phyloP scores from a whole-genome alignment of 92 coral and sea anemone genomes.

The Micromussa lordhowensis region DNA sequence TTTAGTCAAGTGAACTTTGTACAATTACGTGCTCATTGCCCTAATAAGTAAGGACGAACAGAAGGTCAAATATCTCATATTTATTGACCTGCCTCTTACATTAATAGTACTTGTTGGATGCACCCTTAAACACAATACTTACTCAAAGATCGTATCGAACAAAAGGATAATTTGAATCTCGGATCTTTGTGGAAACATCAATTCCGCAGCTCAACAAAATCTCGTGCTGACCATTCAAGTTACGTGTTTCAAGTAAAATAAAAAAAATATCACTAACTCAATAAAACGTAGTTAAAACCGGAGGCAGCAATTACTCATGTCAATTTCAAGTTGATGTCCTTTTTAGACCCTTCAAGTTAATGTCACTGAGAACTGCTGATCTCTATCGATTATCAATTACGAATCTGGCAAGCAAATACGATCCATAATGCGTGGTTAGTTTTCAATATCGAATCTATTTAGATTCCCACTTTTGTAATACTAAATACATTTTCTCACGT shows the following conservation, averaged over 20 bases:
- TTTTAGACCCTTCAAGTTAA: background rate
- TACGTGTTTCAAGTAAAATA: background rate
- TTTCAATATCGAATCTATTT: slow-evolving; percentile 1
- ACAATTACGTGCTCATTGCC: slow-evolving; percentile 10
- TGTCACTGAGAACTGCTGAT: slow-evolving; percentile 2
- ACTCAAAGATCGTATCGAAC: background rate
- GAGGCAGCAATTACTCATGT: background rate
- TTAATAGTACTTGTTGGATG: background rate
- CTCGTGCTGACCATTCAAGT: background rate
- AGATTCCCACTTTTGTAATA: slow-evolving; percentile 7
- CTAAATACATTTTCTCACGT: slow-evolving; percentile 9
- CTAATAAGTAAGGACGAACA: background rate
- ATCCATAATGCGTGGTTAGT: background rate
- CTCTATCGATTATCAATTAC: background rate
- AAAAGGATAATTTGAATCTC: background rate
- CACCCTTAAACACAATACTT: background rate
- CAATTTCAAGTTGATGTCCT: background rate
- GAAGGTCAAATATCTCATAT: background rate
- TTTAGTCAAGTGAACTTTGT: background rate
- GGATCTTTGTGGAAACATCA: background rate
- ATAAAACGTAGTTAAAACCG: background rate
- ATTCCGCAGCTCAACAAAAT: background rate
- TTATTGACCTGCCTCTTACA: background rate
- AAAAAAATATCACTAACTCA: background rate
- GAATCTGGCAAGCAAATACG: slow-evolving; percentile 8